These are phyloP conservation scores for Conus ventricosus DNA, from an alignment of 1,140 invertebrate genomes.

Conservation along the genomic window DNA sequence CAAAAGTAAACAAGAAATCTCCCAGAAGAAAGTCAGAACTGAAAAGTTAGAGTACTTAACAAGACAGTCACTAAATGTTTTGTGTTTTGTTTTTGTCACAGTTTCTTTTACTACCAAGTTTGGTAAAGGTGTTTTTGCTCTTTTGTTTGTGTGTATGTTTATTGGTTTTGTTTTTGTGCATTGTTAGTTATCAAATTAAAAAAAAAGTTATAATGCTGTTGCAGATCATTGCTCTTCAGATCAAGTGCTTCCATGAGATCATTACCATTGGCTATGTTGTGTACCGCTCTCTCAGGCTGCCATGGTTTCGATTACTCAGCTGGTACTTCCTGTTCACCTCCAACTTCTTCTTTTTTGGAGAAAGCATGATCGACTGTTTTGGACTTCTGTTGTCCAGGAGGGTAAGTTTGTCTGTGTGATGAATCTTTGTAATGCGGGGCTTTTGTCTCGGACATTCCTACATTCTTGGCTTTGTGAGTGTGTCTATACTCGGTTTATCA, in stretches of 20 bases:
- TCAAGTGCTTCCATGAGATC: slow-evolving; percentile 99
- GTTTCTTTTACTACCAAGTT: too few species aligned
- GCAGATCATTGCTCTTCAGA: slow-evolving; percentile 96
- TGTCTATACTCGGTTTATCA: too few species aligned
- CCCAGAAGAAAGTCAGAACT: too few species aligned
- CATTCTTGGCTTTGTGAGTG: too few species aligned
- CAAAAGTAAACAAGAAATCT: too few species aligned
- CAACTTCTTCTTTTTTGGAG: slow-evolving; percentile 97
- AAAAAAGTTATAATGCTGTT: background rate
- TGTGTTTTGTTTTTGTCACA: too few species aligned
- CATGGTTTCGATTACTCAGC: slow-evolving; percentile 99
- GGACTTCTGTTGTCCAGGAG: slow-evolving; percentile 93
- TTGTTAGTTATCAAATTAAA: background rate
- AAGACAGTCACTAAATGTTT: too few species aligned
- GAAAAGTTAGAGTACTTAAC: too few species aligned
- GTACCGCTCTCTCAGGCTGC: slow-evolving; percentile 96
- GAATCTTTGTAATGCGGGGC: too few species aligned
- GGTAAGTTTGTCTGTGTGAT: slow-evolving; percentile 77
- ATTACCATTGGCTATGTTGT: slow-evolving; percentile 99
- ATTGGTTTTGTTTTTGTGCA: too few species aligned
- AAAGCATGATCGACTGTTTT: slow-evolving; percentile 98
- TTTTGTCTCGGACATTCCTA: too few species aligned
- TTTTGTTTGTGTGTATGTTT: too few species aligned
- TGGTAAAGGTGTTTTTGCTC: background rate
- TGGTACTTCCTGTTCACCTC: slow-evolving; percentile 99